phyloP scores from a whole-genome alignment of 2,797 vertebrate genomes.

The Paratrypauchen microcephalus region DNA sequence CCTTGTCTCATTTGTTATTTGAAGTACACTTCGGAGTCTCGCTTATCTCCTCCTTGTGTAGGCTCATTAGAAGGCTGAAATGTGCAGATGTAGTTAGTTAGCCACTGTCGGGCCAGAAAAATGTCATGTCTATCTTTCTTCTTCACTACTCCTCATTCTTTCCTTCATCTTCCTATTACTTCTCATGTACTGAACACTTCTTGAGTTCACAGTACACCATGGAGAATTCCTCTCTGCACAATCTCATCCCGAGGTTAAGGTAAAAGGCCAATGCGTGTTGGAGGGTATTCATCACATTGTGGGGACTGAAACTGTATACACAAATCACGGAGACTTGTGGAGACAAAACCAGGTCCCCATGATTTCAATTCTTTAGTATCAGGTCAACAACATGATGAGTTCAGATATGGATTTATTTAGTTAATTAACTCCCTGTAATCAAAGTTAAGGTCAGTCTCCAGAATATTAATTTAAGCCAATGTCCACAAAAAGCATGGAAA shows the following conservation, averaged over 20 bases:
- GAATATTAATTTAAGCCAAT: too few relatives aligned
- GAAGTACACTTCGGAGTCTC: not conserved
- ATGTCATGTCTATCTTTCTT: constrained; percentile 17
- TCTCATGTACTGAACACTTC: constrained; percentile 8
- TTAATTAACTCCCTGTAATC: too few relatives aligned
- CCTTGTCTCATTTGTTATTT: not conserved
- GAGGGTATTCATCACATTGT: too few relatives aligned
- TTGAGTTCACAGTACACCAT: constrained; percentile 14
- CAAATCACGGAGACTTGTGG: too few relatives aligned
- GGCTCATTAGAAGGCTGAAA: constrained; percentile 24
- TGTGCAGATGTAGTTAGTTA: constrained; percentile 12
- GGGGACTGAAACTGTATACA: too few relatives aligned
- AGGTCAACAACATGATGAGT: too few relatives aligned
- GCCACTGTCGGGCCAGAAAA: constrained; percentile 8
- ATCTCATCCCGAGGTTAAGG: constrained; percentile 26
- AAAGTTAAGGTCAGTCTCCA: too few relatives aligned
- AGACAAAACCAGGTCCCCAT: too few relatives aligned
- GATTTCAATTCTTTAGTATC: too few relatives aligned
- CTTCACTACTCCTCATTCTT: constrained; percentile 1
- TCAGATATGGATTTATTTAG: too few relatives aligned
- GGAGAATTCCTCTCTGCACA: constrained; percentile 48
- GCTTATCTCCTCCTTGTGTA: not conserved
- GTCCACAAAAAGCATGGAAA: too few relatives aligned
- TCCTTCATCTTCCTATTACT: constrained; percentile 2
- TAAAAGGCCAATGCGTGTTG: constrained; percentile 23